Conservation (phyloP, 2,888 invertebrate species). For the Patella pellucida region DNA sequence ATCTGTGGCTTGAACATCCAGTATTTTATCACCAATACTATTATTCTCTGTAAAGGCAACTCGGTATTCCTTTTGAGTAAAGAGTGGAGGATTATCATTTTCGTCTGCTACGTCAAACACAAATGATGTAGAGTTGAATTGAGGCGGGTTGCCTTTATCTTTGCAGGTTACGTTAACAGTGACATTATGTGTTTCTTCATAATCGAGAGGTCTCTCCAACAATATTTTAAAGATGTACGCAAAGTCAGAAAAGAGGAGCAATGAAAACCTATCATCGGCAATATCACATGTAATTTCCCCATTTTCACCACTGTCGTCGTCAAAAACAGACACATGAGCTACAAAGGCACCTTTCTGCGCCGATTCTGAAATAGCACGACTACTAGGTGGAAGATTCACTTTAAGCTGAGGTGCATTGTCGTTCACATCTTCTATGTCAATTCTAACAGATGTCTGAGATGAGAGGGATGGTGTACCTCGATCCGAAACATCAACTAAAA, state of each 20-base stretch:
- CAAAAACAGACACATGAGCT: constrained; percentile 87
- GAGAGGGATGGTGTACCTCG: constrained; percentile 49
- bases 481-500: constrained; percentile 75
- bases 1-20: constrained; percentile 33
- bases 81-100: constrained; percentile 42
- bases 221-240: constrained; percentile 39
- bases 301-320: constrained; percentile 54
- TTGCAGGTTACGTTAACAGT: constrained; percentile 39
- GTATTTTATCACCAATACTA: constrained; percentile 16
- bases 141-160: constrained; percentile 38
- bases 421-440: constrained; percentile 78
- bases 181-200: constrained; percentile 32
- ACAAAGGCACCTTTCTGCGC: constrained; percentile 91
- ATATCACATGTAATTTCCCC: constrained; percentile 41
- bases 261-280: constrained; percentile 33
- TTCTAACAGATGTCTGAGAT: constrained; percentile 74
- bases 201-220: constrained; percentile 35
- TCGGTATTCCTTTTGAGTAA: constrained; percentile 16
- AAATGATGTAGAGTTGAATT: constrained; percentile 29
- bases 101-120: constrained; percentile 34
- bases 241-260: constrained; percentile 31
- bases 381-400: constrained; percentile 87
- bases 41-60: constrained; percentile 19
- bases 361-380: constrained; percentile 73
- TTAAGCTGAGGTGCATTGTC: constrained; percentile 91